These are phyloP conservation scores for Micrasema longulum DNA, from an alignment of 1,140 invertebrate species.

Conservation along the genomic window DNA sequence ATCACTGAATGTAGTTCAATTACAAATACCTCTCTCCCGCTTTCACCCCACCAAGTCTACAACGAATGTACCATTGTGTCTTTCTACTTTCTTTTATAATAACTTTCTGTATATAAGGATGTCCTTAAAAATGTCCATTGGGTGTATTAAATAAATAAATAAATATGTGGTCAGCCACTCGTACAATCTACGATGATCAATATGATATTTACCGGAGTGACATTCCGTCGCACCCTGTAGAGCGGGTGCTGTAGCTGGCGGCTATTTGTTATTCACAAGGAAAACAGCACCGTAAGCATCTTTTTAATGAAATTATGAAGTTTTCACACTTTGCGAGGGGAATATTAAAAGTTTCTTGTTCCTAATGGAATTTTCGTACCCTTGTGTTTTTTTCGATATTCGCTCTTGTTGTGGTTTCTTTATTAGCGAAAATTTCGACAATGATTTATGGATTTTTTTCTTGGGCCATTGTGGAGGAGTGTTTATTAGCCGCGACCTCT, in stretches of 20 bases:
- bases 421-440: constrained; percentile 53
- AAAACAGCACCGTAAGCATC: constrained; percentile 55
- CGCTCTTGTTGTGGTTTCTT: constrained; percentile 45
- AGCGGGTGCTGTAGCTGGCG: constrained; percentile 4
- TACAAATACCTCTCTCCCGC: too few species aligned
- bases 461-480: constrained; percentile 35
- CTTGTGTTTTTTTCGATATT: constrained; percentile 37
- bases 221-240: neutral
- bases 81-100: too few species aligned
- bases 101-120: too few species aligned
- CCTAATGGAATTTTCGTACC: constrained; percentile 48
- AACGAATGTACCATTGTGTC: too few species aligned
- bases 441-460: constrained; percentile 51
- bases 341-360: constrained; percentile 48
- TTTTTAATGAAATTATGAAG: constrained; percentile 56
- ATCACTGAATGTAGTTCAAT: too few species aligned
- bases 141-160: too few species aligned
- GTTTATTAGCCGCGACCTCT: constrained; percentile 35
- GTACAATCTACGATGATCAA: too few species aligned
- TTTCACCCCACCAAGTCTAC: too few species aligned
- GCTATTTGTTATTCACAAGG: constrained; percentile 56
- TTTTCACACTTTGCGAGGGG: constrained; percentile 51
- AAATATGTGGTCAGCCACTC: too few species aligned
- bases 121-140: too few species aligned
- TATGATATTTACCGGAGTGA: too few species aligned